Base-by-base conservation (phyloP, 2,888 invertebrate species). In the Steinernema carpocapsae region DNA sequence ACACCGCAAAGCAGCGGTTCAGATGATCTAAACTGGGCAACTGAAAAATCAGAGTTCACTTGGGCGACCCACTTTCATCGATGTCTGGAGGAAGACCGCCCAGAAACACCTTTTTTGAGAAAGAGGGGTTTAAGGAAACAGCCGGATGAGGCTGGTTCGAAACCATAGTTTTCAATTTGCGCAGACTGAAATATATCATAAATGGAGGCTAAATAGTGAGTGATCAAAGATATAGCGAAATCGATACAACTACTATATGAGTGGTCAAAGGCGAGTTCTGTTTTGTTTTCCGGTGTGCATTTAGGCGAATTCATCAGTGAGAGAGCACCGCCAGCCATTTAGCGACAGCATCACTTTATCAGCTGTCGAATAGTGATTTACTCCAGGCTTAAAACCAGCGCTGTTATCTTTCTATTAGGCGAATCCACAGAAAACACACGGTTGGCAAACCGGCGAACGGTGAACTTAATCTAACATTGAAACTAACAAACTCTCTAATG, bases 271-370 rank as follows among this genome's bases (percentile, higher is more conserved):
- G 32, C 22, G 29, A 64, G 32, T 64, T 64, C 64, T 37, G 64
- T 64, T 56, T 64, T 64, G 64, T 26, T 64, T 64, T 64, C 64
- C 64, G 32, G 29, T 64, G 64, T 64, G 64, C 32, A 64, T 64
- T 64, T 64, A 64, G 56, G 56, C 64, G 64, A 64, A 64, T 64
- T 26, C 64, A 64, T 64, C 64, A 64, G 64, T 17, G 32, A 56
- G 56, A 4, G 14, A 64, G 64, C 64, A 64, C 64, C 37, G 64
- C 64, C 64, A 32, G 64, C 64, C 64, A 64, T 64, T 64, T 64
- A 64, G 64, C 64, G 64, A 64, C 64, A 64, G 32, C 64, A 64
- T 64, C 64, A 64, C 32, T 64, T 64, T 64, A 64, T 64, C 64
- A 64, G 64, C 64, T 64, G 64, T 64, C 64, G 64, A 64, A 64